Evolutionary conservation across 2,797 vertebrate genomes (phyloP).

Genomic region (Sebastiscus tertius): DNA sequence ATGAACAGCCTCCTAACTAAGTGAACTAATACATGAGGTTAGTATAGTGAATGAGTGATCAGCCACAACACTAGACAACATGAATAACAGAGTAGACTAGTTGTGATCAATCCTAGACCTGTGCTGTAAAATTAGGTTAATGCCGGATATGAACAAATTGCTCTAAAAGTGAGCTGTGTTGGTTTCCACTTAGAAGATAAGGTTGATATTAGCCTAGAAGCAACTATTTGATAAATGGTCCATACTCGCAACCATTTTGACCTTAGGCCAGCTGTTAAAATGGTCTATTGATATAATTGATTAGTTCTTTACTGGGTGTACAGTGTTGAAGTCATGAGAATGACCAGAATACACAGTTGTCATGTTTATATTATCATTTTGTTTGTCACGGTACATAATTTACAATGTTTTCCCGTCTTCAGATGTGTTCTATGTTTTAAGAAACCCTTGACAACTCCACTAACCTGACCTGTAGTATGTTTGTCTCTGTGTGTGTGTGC

Average conservation of each 20-base stretch:
- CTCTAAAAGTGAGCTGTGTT: background rate
- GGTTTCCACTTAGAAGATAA: background rate
- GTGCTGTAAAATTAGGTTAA: no score
- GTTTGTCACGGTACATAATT: background rate
- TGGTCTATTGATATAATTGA: background rate
- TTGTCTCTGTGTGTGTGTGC: background rate
- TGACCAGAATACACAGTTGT: background rate
- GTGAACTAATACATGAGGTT: no score
- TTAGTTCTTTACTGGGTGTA: background rate
- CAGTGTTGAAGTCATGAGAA: background rate
- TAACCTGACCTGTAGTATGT: background rate
- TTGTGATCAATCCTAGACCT: background rate
- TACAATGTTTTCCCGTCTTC: background rate
- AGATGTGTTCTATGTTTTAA: background rate
- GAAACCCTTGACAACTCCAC: background rate
- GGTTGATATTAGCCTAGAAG: background rate
- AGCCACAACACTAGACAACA: background rate
- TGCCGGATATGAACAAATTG: background rate
- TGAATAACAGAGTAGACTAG: background rate
- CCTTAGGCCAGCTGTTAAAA: background rate
- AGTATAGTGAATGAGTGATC: background rate
- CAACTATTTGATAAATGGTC: background rate
- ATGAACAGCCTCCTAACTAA: no score
- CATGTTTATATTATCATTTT: background rate
- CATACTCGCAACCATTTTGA: background rate